A percentile compares a stretch with the other conserved stretches of the same genome.
Evolutionary conservation across 1,140 invertebrate genomes (phyloP).

Genomic region (Tetraneura akinire): DNA sequence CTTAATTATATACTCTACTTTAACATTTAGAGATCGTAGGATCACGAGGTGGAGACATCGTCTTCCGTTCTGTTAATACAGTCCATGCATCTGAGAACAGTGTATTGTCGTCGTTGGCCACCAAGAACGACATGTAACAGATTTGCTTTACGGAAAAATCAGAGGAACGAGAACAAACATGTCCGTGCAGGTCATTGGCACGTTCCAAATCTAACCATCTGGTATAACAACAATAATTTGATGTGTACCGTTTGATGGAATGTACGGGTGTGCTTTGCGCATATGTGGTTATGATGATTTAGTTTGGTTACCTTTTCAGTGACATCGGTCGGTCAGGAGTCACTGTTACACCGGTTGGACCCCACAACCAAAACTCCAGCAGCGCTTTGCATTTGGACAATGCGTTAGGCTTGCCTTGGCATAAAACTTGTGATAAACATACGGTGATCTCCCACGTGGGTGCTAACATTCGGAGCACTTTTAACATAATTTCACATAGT

Average conservation of each 20-base stretch:
- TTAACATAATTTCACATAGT: slow-evolving; percentile 76
- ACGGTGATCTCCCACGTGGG: slow-evolving; percentile 67
- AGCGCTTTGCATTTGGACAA: slow-evolving; percentile 69
- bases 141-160: slow-evolving; percentile 77
- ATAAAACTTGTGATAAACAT: slow-evolving; percentile 69
- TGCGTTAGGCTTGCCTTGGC: slow-evolving; percentile 72
- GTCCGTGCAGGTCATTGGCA: slow-evolving; percentile 75
- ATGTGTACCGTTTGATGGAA: not conserved
- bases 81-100: slow-evolving; percentile 71
- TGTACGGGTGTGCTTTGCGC: not conserved
- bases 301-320: slow-evolving; percentile 60
- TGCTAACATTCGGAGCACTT: slow-evolving; percentile 68
- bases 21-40: slow-evolving; percentile 46
- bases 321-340: slow-evolving; percentile 54
- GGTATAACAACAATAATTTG: slow-evolving; percentile 47
- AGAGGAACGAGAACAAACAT: slow-evolving; percentile 71
- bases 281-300: not conserved
- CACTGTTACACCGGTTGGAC: slow-evolving; percentile 67
- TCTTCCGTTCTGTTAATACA: slow-evolving; percentile 24
- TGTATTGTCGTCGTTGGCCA: slow-evolving; percentile 72
- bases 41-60: slow-evolving; percentile 4
- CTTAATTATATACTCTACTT: not conserved
- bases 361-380: slow-evolving; percentile 82
- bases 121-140: slow-evolving; percentile 78
- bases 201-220: slow-evolving; percentile 81